Evolutionary conservation across 2,888 invertebrate genomes (phyloP), one percentile per base, ranked within the genome.

Genomic region (Hyposoter didymator): DNA sequence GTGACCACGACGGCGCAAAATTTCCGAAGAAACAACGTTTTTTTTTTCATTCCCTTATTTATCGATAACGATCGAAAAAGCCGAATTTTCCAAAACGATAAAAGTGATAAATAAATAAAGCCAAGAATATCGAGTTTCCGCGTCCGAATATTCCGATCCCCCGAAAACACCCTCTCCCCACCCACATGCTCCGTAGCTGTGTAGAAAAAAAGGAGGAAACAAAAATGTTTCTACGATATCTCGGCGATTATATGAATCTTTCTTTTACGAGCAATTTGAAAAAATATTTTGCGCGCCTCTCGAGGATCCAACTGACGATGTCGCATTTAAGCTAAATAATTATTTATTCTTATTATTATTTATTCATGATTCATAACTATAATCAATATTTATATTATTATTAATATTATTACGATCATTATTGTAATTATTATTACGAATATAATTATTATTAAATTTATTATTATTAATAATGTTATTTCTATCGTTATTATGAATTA

Each of bases 191-290:
- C 39, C 0, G 10, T 10, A 39, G 39, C 1, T 39, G 8, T 39
- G 39, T 1, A 39, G 39, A 39, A 10, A 39, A 39, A 39, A 39
- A 10, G 39, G 39, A 7, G 8, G 6, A 35, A 39, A 39, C n/a
- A 7, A 39, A 67, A 67, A 45, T 19, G 7, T 47, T 32, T 1
- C 43, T 12, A 12, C 19, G 22, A 6, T 22, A 17, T 69, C 8
- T 47, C 14, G 66, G 19, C 14, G 7, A 10, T 39, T 7, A 39
- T 59, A 5, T 52, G 17, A 55, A 43, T 22, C 12, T 62, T 82
- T 62, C 17, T 84, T 80, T 76, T 75, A 76, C 76, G 64, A 62
- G 82, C 70, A 35, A 59, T 78, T 72, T 84, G 79, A 84, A 84
- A 39, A 84, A 84, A 84, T 80, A 80, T 72, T 82, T 59, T 39